These are phyloP conservation scores for Sapayoa aenigma DNA, from an alignment of 2,113 vertebrate genomes.

Conservation along the genomic window DNA sequence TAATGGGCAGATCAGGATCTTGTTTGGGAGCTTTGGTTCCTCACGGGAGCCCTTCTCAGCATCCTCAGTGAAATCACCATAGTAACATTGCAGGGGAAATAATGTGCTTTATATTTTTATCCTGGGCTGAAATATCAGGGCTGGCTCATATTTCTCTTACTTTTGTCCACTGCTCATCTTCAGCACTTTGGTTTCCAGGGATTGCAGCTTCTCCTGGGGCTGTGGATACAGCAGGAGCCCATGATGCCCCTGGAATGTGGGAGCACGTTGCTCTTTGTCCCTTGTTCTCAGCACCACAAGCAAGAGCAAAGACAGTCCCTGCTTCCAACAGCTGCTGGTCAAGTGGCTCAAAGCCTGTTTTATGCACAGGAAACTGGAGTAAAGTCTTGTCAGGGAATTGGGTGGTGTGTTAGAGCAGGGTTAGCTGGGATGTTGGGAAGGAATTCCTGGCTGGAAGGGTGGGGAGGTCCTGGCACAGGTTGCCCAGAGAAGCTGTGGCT, in stretches of 20 bases:
- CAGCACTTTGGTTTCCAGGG: neutral
- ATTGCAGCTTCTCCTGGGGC: fast-evolving
- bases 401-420: neutral
- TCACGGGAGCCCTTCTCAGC: neutral
- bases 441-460: neutral
- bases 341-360: no score
- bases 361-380: fast-evolving
- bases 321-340: neutral
- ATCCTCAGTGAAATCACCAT: neutral
- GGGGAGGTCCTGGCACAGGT: neutral
- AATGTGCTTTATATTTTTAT: neutral
- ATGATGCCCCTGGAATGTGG: fast-evolving
- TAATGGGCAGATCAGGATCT: neutral
- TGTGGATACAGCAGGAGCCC: neutral
- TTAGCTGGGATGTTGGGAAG: neutral
- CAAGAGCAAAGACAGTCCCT: neutral
- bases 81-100: neutral
- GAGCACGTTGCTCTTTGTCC: neutral
- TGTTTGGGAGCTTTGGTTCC: neutral
- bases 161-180: neutral
- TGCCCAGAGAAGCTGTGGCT: no score
- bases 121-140: neutral
- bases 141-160: neutral
- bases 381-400: neutral
- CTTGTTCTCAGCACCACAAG: neutral